Conservation (phyloP, 2,113 vertebrate genomes). For the Percopsis transmontana region DNA sequence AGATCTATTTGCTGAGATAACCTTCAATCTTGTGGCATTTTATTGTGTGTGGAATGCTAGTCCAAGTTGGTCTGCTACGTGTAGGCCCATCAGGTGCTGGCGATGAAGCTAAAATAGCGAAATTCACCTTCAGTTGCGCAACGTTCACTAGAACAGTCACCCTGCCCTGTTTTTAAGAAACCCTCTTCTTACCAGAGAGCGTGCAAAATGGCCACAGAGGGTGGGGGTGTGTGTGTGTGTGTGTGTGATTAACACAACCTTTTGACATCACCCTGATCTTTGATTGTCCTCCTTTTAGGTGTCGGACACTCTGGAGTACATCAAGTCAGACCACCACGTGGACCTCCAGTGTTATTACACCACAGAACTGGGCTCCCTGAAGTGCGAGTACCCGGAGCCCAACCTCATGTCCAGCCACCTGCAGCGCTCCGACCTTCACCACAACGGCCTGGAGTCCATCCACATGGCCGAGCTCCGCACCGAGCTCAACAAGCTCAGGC, state of each 20-base stretch:
- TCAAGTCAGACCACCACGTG: conserved; percentile 78
- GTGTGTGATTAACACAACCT: not conserved
- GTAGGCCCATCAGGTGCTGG: no score
- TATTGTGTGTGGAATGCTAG: no score
- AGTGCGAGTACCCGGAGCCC: conserved; percentile 67
- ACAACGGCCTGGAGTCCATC: conserved; percentile 80
- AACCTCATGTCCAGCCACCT: conserved; percentile 59
- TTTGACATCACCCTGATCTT: not conserved
- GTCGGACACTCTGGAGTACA: conserved; percentile 80
- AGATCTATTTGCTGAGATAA: not conserved
- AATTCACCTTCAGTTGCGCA: no score
- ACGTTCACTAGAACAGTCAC: no score
- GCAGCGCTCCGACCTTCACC: conserved; percentile 56
- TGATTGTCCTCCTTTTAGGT: conserved; percentile 50
- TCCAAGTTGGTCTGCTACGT: no score
- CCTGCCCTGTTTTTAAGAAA: no score
- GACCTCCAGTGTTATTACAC: conserved; percentile 81
- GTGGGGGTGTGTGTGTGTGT: no score
- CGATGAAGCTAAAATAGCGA: no score
- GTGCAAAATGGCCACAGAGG: not conserved
- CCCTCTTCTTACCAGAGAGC: not conserved
- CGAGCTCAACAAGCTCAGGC: conserved; percentile 80
- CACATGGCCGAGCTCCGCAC: conserved; percentile 82
- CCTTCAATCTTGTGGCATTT: no score
- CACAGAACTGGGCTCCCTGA: conserved; percentile 67